A percentile compares a stretch with the other conserved stretches of the same genome.
Conservation (phyloP, 2,888 invertebrate species). For the Drepana falcataria region DNA sequence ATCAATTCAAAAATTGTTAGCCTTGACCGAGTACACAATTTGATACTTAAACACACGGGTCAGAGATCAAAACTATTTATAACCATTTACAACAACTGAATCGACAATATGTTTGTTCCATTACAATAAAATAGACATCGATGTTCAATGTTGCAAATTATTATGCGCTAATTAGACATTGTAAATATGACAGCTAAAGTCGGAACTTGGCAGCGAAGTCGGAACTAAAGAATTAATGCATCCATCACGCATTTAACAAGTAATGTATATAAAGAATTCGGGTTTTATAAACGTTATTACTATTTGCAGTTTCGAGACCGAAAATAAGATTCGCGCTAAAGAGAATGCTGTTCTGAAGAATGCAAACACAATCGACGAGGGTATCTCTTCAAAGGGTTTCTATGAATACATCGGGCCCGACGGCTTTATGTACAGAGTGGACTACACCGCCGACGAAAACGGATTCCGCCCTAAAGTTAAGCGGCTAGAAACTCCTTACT, state of each 20-base stretch:
- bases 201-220: not conserved
- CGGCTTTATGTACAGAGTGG: slow-evolving; percentile 73
- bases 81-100: slow-evolving; percentile 44
- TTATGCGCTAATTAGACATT: slow-evolving; percentile 8
- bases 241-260: slow-evolving; percentile 5
- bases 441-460: slow-evolving; percentile 74
- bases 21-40: slow-evolving; percentile 51
- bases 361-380: slow-evolving; percentile 68
- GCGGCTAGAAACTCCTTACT: slow-evolving; percentile 69
- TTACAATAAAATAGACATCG: slow-evolving; percentile 13
- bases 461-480: slow-evolving; percentile 70
- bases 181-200: slow-evolving; percentile 5
- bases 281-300: not conserved
- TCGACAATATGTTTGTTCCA: slow-evolving; percentile 24
- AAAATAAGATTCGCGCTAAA: slow-evolving; percentile 75
- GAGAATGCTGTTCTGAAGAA: slow-evolving; percentile 73
- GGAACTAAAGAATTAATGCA: slow-evolving; percentile 3
- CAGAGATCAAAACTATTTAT: slow-evolving; percentile 59
- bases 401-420: slow-evolving; percentile 77
- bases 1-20: slow-evolving; percentile 30
- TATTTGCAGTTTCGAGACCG: slow-evolving; percentile 69
- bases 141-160: slow-evolving; percentile 2
- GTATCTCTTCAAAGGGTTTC: slow-evolving; percentile 71
- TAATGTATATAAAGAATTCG: too few relatives aligned
- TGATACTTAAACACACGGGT: slow-evolving; percentile 27